Evolutionary conservation across 2,113 vertebrate species (phyloP), one percentile per base, ranked within the genome.

Genomic region (Solea senegalensis): DNA sequence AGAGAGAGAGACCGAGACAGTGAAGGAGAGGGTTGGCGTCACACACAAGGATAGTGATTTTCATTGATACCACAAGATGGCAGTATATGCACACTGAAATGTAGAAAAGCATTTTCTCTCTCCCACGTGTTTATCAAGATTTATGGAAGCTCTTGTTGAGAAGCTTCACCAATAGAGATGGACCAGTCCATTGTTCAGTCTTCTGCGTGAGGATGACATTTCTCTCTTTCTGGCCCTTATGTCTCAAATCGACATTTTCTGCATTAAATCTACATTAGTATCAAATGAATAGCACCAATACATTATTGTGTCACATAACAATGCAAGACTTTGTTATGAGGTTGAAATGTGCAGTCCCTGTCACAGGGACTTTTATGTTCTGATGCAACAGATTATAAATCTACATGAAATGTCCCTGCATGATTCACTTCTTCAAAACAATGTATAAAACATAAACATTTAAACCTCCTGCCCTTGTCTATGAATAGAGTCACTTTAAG

Each of bases 1-100:
- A 9, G 43, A 45, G 3, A 21, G 26, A 57, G 10, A 9, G n/a
- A 21, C 21, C 21, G 21, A 21, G 21, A 21, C 21, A 21, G 21
- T 28, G 52, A 2, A 27, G 4, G 43, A 7, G 43, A 6, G 34
- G 34, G 39, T 9, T 41, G 62, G 34, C 34, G 3, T 34, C 5
- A 34, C 2, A 34, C 5, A 34, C 34, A 34, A 34, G 9, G 10
- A 60, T 28, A 12, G 16, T 0, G 44, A 7, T 53, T 78, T 34
- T 8, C 65, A 28, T 15, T 27, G 0, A 4, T 49, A 58, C 64
- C 89, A 83, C 71, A 65, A 55, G 89, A 86, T 86, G 89, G 83
- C 69, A 86, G 76, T 79, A 60, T 45, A 51, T 55, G 45, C 54
- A 57, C 57, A 70, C 60, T 16, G 13, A 79, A 72, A 54, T 6